These are phyloP conservation scores for Drosophila mayaguana DNA, from an alignment of 2,888 invertebrate genomes.

Conservation along the genomic window DNA sequence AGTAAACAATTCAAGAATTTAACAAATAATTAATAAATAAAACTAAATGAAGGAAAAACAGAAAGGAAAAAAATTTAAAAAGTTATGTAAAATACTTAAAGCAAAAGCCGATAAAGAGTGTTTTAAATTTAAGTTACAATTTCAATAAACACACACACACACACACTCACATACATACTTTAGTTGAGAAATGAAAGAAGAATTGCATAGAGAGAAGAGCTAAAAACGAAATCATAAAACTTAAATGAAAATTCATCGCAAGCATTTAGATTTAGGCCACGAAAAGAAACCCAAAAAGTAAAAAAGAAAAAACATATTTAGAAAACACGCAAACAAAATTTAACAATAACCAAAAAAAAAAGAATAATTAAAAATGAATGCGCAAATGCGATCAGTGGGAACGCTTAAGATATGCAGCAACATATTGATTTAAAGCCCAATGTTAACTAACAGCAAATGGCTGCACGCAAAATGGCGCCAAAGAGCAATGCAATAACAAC, in stretches of 20 bases:
- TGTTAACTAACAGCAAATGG: constrained; percentile 23
- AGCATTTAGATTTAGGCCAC: constrained; percentile 62
- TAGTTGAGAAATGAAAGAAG: constrained; percentile 23
- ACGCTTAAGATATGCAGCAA: constrained; percentile 31
- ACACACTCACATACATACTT: constrained; percentile 31
- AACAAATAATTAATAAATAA: constrained; percentile 39
- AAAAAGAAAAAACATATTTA: constrained; percentile 44
- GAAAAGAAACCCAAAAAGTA: constrained; percentile 5
- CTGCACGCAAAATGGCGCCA: constrained; percentile 18
- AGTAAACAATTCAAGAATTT: constrained; percentile 74
- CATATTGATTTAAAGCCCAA: constrained; percentile 8
- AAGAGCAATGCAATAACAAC: constrained; percentile 12
- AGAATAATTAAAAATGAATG: neutral
- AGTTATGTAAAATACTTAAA: constrained; percentile 68
- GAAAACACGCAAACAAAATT: constrained; percentile 48
- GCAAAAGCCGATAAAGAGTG: constrained; percentile 33
- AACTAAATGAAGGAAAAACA: neutral
- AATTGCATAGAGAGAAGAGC: constrained; percentile 23
- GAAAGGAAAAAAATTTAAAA: constrained; percentile 24
- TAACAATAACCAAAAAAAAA: constrained; percentile 27
- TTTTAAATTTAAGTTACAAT: constrained; percentile 52
- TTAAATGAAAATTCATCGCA: constrained; percentile 39
- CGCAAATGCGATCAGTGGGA: neutral
- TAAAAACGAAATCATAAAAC: constrained; percentile 32
- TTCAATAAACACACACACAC: constrained; percentile 17